A percentile compares a stretch with the other conserved stretches of the same genome.
phyloP scores from a whole-genome alignment of 1,140 invertebrate species.

The Alviniconcha marisindica region DNA sequence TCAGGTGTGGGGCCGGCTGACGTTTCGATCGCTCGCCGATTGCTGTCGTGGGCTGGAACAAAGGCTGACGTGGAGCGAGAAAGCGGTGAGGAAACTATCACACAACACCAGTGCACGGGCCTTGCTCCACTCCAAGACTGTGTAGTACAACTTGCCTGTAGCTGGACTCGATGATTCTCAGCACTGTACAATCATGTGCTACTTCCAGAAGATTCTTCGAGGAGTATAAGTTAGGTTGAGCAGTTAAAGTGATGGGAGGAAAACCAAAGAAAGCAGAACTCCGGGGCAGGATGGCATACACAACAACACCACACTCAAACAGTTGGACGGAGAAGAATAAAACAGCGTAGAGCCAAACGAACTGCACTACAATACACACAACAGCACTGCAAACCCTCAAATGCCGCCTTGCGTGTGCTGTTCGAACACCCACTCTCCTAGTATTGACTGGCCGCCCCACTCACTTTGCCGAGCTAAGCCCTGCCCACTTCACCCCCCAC shows the following conservation, averaged over 20 bases:
- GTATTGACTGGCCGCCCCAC: no score
- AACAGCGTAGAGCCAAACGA: neutral
- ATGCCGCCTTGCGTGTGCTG: neutral
- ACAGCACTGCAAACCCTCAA: slow-evolving; percentile 30
- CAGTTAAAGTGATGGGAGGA: neutral
- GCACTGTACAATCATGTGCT: no score
- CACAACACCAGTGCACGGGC: no score
- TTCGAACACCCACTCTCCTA: neutral
- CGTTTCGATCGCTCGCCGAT: no score
- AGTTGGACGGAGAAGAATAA: neutral
- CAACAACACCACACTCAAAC: neutral
- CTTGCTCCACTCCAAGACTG: no score
- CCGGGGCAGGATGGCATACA: neutral
- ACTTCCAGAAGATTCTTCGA: no score
- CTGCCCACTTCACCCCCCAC: neutral
- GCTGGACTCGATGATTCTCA: no score
- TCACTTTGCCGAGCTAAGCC: neutral
- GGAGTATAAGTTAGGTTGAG: neutral
- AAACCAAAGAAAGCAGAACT: neutral
- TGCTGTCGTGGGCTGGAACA: no score
- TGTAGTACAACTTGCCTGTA: no score
- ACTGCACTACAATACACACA: slow-evolving; percentile 18
- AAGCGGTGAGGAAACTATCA: no score
- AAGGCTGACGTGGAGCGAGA: no score
- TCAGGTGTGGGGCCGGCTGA: no score